phyloP scores from a whole-genome alignment of 2,113 vertebrate genomes.

The Peromyscus polionotus region DNA sequence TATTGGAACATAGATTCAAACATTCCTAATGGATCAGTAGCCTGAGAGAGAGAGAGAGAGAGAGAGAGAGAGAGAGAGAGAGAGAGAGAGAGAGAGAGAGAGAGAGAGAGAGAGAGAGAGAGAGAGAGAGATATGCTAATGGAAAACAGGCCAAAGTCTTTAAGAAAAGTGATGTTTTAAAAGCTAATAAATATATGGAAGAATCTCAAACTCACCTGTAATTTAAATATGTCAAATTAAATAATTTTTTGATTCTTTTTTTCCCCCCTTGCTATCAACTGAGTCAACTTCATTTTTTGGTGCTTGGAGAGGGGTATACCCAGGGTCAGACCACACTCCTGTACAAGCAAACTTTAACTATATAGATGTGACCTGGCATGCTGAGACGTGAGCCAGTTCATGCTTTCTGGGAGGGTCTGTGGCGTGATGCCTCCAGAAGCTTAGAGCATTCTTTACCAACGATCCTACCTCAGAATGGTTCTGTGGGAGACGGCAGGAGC shows the following conservation, averaged over 20 bases:
- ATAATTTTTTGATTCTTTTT: not conserved
- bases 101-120: no score
- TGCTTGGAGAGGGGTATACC: not conserved
- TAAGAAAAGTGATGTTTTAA: not conserved
- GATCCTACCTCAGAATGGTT: not conserved
- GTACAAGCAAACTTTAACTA: not conserved
- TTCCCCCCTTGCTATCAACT: not conserved
- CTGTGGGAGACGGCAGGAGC: not conserved
- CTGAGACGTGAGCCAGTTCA: not conserved
- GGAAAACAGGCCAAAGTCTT: not conserved
- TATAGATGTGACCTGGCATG: not conserved
- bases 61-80: no score
- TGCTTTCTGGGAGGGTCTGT: not conserved
- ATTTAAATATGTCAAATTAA: not conserved
- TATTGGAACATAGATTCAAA: not conserved
- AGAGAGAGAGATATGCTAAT: no score
- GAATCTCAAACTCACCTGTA: not conserved
- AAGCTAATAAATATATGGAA: not conserved
- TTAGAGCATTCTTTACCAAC: no score
- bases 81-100: not conserved
- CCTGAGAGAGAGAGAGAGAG: not conserved
- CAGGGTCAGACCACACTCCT: no score
- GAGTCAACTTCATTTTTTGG: not conserved
- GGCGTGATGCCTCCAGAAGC: accelerated
- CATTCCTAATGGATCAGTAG: not conserved